phyloP scores from a whole-genome alignment of 2,888 invertebrate genomes.

The Cephus nigrinus region DNA sequence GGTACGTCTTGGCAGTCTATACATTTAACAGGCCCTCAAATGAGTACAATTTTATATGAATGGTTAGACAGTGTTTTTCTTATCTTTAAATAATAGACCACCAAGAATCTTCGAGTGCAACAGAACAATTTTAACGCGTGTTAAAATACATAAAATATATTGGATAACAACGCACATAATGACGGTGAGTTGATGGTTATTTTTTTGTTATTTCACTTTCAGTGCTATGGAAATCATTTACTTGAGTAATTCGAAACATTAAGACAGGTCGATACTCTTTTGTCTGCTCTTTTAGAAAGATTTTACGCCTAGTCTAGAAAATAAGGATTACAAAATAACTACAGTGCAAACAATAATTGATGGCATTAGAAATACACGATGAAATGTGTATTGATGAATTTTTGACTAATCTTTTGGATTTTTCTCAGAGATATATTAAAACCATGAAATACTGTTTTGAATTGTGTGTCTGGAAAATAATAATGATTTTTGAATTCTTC shows the following conservation, averaged over 20 bases:
- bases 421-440: neutral
- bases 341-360: neutral
- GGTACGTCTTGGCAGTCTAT: neutral
- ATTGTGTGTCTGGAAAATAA: neutral
- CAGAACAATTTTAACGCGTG: neutral
- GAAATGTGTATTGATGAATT: neutral
- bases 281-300: neutral
- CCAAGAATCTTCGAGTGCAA: neutral
- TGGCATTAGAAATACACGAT: neutral
- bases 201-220: neutral
- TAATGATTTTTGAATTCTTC: neutral
- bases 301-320: neutral
- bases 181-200: neutral
- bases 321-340: neutral
- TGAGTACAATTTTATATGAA: neutral
- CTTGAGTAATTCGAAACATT: neutral
- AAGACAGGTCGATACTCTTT: neutral
- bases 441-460: neutral
- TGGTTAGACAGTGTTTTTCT: neutral
- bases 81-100: neutral
- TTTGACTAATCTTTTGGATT: neutral
- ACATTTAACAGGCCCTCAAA: neutral
- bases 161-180: neutral
- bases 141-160: neutral
- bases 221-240: neutral